Percentiles rank a stretch among this genome's conserved stretches.
phyloP scores from a whole-genome alignment of 2,888 invertebrate genomes.

The Hedychridium roseum region DNA sequence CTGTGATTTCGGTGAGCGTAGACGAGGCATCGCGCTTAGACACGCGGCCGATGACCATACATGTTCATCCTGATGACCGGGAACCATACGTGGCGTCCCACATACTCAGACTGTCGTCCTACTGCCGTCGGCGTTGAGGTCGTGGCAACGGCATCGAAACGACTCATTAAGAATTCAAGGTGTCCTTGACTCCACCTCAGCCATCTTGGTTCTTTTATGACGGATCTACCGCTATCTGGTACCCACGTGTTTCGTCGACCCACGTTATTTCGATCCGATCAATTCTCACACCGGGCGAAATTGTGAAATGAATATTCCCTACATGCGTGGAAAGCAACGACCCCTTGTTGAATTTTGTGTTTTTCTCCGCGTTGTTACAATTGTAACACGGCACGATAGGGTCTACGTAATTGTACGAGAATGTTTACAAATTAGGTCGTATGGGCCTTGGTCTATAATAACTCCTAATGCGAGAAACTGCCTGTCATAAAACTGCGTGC shows the following conservation, averaged over 20 bases:
- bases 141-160: constrained; percentile 47
- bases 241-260: constrained; percentile 6
- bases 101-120: constrained; percentile 38
- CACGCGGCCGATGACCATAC: constrained; percentile 45
- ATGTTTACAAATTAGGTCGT: constrained; percentile 9
- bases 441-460: constrained; percentile 10
- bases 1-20: neutral
- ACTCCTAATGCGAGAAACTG: constrained; percentile 6
- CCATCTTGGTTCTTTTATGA: constrained; percentile 22
- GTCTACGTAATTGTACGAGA: neutral
- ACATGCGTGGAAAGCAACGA: too few species aligned
- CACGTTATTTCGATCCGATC: neutral
- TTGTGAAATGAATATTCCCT: too few species aligned
- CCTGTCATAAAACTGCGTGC: constrained; percentile 13
- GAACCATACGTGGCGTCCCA: constrained; percentile 52
- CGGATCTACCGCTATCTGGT: constrained; percentile 12
- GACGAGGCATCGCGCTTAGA: neutral
- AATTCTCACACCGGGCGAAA: too few species aligned
- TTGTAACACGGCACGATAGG: too few species aligned
- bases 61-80: constrained; percentile 46
- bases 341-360: too few species aligned
- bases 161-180: constrained; percentile 51
- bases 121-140: constrained; percentile 26
- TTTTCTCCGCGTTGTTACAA: too few species aligned
- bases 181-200: constrained; percentile 39